Percentiles rank a stretch among this genome's conserved stretches.
Conservation (phyloP, 2,113 vertebrate species). For the Scolopax mira region DNA sequence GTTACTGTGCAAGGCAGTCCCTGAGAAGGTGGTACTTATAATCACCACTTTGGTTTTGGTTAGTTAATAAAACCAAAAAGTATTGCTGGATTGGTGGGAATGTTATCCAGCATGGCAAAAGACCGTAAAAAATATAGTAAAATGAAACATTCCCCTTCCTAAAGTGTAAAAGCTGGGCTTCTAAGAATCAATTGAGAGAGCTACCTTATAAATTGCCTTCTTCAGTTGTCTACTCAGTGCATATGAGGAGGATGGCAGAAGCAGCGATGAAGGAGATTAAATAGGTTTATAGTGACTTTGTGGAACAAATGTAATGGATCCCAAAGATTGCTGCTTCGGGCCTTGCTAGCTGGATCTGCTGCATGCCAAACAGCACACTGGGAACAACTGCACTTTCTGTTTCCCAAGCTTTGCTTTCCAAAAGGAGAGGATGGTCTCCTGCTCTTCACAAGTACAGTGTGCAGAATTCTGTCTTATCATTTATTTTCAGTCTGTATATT, state of each 20-base stretch:
- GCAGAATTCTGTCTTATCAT: background rate
- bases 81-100: background rate
- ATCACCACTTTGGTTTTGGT: background rate
- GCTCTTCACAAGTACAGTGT: background rate
- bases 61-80: background rate
- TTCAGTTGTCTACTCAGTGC: background rate
- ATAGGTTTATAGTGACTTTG: slow-evolving; percentile 50
- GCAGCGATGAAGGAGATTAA: slow-evolving; percentile 43
- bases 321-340: background rate
- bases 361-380: slow-evolving; percentile 19
- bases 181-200: background rate
- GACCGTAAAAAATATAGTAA: background rate
- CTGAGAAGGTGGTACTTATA: background rate
- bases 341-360: background rate
- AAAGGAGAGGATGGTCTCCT: background rate
- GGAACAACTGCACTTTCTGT: background rate
- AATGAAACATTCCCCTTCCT: background rate
- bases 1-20: background rate
- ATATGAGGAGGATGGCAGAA: background rate
- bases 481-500: background rate
- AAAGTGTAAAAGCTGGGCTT: background rate
- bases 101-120: background rate
- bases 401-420: background rate
- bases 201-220: slow-evolving; percentile 38
- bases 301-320: slow-evolving; percentile 56